Percentiles rank a stretch among this genome's conserved stretches.
These are phyloP conservation scores for Antennarius maculatus DNA, from an alignment of 2,797 vertebrate genomes.

Conservation along the genomic window DNA sequence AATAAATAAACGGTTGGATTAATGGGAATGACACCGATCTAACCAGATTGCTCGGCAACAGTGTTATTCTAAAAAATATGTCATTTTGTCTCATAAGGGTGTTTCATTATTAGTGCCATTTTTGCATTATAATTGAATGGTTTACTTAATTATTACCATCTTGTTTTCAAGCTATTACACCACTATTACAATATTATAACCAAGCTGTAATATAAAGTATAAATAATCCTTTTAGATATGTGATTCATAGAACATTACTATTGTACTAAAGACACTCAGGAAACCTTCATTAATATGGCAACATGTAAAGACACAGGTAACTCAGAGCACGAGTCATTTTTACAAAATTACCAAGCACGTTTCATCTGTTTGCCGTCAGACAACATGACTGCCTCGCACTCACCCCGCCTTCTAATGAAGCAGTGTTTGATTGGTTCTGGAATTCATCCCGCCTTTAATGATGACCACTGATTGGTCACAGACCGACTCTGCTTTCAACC, in stretches of 20 bases:
- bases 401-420: slow-evolving; percentile 30
- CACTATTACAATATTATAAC: too few relatives aligned
- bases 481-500: slow-evolving; percentile 58
- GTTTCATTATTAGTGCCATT: too few relatives aligned
- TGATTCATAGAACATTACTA: neutral
- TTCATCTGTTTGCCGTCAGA: slow-evolving; percentile 29
- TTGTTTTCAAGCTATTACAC: too few relatives aligned
- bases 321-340: slow-evolving; percentile 2
- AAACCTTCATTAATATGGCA: neutral
- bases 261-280: neutral
- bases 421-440: slow-evolving; percentile 57
- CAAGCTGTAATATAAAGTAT: too few relatives aligned
- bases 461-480: slow-evolving; percentile 69
- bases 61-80: too few relatives aligned
- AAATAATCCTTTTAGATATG: neutral
- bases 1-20: too few relatives aligned
- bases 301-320: neutral
- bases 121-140: too few relatives aligned
- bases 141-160: too few relatives aligned
- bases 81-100: too few relatives aligned
- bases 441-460: slow-evolving; percentile 51
- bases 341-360: slow-evolving; percentile 35
- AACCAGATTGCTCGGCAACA: too few relatives aligned
- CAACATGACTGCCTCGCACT: slow-evolving; percentile 19
- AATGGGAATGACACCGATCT: too few relatives aligned